Evolutionary conservation across 2,888 invertebrate species (phyloP).

Genomic region (Patella ulyssiponensis): DNA sequence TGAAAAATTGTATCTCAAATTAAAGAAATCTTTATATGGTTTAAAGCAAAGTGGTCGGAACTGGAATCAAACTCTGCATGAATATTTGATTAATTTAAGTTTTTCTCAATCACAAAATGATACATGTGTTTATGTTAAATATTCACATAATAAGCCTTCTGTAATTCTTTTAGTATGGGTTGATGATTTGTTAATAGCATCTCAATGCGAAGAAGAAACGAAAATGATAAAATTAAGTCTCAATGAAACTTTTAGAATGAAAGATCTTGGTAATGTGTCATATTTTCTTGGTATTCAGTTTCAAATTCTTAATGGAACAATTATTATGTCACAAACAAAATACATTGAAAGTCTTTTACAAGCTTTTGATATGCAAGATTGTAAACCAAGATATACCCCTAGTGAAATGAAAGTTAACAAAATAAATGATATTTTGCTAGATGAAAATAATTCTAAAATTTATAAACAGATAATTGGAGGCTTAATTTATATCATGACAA

Average conservation of each 20-base stretch:
- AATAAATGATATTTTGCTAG: background rate
- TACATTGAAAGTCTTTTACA: conserved; percentile 10
- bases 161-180: conserved; percentile 26
- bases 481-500: conserved; percentile 24
- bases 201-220: conserved; percentile 8
- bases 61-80: conserved; percentile 13
- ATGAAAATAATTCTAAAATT: conserved; percentile 8
- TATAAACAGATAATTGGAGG: conserved; percentile 21
- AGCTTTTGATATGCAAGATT: conserved; percentile 17
- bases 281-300: conserved; percentile 26
- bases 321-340: conserved; percentile 17
- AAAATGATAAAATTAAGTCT: background rate
- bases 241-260: conserved; percentile 20
- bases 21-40: conserved; percentile 25
- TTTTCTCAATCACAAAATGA: conserved; percentile 11
- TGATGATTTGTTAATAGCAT: conserved; percentile 27
- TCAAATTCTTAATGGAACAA: conserved; percentile 1
- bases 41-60: conserved; percentile 17
- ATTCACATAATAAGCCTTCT: background rate
- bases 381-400: conserved; percentile 20
- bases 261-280: conserved; percentile 23
- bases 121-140: conserved; percentile 7
- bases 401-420: conserved; percentile 13
- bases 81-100: conserved; percentile 3
- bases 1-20: conserved; percentile 15